phyloP scores from a whole-genome alignment of 2,113 vertebrate genomes.

The Malurus cyaneus region DNA sequence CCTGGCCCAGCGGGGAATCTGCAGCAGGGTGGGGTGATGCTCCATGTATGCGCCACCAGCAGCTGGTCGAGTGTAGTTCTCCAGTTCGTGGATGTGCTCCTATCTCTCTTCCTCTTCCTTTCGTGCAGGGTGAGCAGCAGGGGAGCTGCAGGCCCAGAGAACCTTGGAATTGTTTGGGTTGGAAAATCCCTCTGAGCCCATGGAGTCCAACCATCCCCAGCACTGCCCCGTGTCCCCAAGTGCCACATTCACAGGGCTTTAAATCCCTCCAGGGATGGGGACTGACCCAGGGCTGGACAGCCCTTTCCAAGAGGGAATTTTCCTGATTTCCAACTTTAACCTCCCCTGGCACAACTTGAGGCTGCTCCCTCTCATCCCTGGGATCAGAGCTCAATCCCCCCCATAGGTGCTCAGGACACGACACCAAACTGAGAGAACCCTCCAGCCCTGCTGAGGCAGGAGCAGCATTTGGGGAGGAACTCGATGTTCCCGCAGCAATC shows the following conservation, averaged over 20 bases:
- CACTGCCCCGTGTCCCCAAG: not conserved
- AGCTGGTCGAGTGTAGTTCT: slow-evolving; percentile 97
- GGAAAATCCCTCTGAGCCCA: not conserved
- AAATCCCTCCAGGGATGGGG: not conserved
- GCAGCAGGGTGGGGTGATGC: slow-evolving; percentile 91
- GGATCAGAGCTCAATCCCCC: not conserved
- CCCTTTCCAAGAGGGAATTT: not conserved
- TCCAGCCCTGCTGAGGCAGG: rapidly evolving
- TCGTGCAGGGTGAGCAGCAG: too few species aligned
- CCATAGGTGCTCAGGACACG: not conserved
- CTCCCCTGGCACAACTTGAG: not conserved
- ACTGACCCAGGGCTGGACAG: not conserved
- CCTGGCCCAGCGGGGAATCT: slow-evolving; percentile 82
- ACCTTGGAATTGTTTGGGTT: not conserved
- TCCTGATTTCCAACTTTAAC: not conserved
- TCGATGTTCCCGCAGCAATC: not conserved
- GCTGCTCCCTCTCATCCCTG: not conserved
- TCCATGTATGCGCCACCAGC: slow-evolving; percentile 98
- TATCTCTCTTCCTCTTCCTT: too few species aligned
- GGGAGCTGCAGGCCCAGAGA: not conserved
- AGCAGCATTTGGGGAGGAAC: not conserved
- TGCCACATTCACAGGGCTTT: not conserved
- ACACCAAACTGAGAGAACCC: not conserved
- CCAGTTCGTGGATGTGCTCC: slow-evolving; percentile 86
- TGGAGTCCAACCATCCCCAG: not conserved